Percentiles rank a stretch among this genome's conserved stretches.
phyloP scores from a whole-genome alignment of 2,113 vertebrate species.

The Gadus macrocephalus region DNA sequence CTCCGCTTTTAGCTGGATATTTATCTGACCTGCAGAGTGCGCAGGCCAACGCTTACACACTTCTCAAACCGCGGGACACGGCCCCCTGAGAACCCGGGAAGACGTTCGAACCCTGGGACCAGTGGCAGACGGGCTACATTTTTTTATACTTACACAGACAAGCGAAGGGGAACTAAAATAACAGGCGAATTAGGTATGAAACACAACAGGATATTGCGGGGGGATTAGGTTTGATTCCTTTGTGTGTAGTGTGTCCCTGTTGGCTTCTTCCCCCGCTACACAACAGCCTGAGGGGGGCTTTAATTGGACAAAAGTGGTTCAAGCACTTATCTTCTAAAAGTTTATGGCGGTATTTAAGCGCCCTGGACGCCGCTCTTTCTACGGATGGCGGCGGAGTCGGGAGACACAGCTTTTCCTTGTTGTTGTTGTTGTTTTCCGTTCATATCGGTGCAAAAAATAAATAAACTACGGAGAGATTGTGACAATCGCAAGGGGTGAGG shows the following conservation, averaged over 20 bases:
- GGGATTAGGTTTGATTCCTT: slow-evolving; percentile 94
- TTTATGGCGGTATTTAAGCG: slow-evolving; percentile 41
- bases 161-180: slow-evolving; percentile 83
- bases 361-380: slow-evolving; percentile 28
- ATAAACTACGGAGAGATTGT: slow-evolving; percentile 53
- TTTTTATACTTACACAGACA: slow-evolving; percentile 91
- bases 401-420: neutral
- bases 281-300: slow-evolving; percentile 52
- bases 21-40: slow-evolving; percentile 51
- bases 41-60: slow-evolving; percentile 77
- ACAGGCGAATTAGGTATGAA: slow-evolving; percentile 86
- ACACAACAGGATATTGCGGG: slow-evolving; percentile 98
- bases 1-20: slow-evolving; percentile 36
- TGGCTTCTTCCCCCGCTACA: slow-evolving; percentile 33
- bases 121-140: slow-evolving; percentile 80
- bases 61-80: slow-evolving; percentile 77
- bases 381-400: slow-evolving; percentile 38
- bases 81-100: slow-evolving; percentile 76
- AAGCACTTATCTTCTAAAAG: slow-evolving; percentile 37
- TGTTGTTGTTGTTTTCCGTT: slow-evolving; percentile 11
- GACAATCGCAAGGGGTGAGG: slow-evolving; percentile 48
- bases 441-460: slow-evolving; percentile 35
- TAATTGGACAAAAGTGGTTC: slow-evolving; percentile 59
- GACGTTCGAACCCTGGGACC: slow-evolving; percentile 77
- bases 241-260: slow-evolving; percentile 70